A percentile compares a stretch with the other conserved stretches of the same genome.
Evolutionary conservation across 1,140 invertebrate species (phyloP).

Genomic region (Carcinoscorpius rotundicauda): DNA sequence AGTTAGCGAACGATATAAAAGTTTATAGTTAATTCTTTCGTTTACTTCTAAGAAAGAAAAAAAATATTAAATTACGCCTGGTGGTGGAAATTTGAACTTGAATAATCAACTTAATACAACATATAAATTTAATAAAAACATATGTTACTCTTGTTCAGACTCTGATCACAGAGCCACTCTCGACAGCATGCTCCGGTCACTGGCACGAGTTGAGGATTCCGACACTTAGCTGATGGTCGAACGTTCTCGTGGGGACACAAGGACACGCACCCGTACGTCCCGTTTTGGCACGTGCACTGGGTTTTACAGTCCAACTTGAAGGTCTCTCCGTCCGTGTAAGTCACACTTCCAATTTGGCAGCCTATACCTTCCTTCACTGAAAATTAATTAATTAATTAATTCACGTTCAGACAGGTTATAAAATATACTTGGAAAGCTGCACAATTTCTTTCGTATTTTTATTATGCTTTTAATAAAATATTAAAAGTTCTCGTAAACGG

Average conservation of each 20-base stretch:
- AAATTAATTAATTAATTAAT: too few species aligned
- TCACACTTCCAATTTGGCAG: constrained; percentile 44
- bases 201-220: constrained; percentile 47
- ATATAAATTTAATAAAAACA: background rate
- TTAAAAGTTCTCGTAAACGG: too few species aligned
- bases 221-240: constrained; percentile 45
- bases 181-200: constrained; percentile 29
- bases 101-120: background rate
- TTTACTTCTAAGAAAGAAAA: background rate
- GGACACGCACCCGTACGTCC: constrained; percentile 56
- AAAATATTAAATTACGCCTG: background rate
- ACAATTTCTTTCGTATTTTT: too few species aligned
- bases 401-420: too few species aligned
- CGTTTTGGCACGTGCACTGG: constrained; percentile 51
- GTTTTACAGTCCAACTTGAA: constrained; percentile 52
- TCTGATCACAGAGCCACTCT: constrained; percentile 19
- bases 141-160: constrained; percentile 9
- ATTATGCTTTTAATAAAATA: too few species aligned
- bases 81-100: background rate
- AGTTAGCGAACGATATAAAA: too few species aligned
- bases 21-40: too few species aligned
- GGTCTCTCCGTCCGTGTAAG: constrained; percentile 48
- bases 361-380: constrained; percentile 31
- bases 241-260: constrained; percentile 55
- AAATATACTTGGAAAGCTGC: too few species aligned